These are phyloP conservation scores for Distichodus sexfasciatus DNA, from an alignment of 2,797 vertebrate genomes.

Conservation along the genomic window DNA sequence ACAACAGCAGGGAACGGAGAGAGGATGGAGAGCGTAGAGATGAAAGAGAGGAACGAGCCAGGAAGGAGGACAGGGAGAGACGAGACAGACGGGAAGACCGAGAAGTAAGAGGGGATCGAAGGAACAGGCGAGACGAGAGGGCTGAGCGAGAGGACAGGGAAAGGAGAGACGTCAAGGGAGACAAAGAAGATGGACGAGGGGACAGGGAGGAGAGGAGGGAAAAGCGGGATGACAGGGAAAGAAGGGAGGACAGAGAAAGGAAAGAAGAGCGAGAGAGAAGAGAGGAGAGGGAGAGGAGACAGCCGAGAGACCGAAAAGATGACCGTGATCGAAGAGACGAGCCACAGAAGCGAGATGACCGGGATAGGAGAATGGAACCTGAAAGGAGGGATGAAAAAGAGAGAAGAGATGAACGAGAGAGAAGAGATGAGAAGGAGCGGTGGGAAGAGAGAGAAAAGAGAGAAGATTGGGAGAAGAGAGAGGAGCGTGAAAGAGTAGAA, in stretches of 20 bases:
- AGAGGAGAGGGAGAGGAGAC: constrained; percentile 22
- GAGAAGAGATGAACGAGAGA: constrained; percentile 39
- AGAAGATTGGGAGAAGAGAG: constrained; percentile 36
- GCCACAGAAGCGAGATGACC: constrained; percentile 37
- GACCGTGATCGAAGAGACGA: constrained; percentile 36
- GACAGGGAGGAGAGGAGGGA: constrained; percentile 37
- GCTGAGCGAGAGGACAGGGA: constrained; percentile 27
- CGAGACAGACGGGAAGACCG: constrained; percentile 49
- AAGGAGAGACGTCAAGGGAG: neutral
- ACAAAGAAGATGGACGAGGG: constrained; percentile 45
- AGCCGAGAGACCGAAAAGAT: constrained; percentile 29
- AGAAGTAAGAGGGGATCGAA: constrained; percentile 11
- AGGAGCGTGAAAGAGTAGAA: constrained; percentile 14
- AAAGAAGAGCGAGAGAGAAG: constrained; percentile 33
- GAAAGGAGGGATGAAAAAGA: constrained; percentile 35
- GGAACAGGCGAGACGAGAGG: constrained; percentile 17
- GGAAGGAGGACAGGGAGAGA: constrained; percentile 48
- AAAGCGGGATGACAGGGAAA: constrained; percentile 26
- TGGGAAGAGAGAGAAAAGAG: constrained; percentile 22
- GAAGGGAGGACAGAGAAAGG: constrained; percentile 16
- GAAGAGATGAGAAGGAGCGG: constrained; percentile 23
- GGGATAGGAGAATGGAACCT: constrained; percentile 16
- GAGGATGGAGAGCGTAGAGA: constrained; percentile 39
- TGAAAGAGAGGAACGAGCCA: too few species aligned
- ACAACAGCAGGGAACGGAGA: constrained; percentile 53